A percentile compares a stretch with the other conserved stretches of the same genome.
Evolutionary conservation across 2,797 vertebrate species (phyloP).

Genomic region (Acanthurus tractus): DNA sequence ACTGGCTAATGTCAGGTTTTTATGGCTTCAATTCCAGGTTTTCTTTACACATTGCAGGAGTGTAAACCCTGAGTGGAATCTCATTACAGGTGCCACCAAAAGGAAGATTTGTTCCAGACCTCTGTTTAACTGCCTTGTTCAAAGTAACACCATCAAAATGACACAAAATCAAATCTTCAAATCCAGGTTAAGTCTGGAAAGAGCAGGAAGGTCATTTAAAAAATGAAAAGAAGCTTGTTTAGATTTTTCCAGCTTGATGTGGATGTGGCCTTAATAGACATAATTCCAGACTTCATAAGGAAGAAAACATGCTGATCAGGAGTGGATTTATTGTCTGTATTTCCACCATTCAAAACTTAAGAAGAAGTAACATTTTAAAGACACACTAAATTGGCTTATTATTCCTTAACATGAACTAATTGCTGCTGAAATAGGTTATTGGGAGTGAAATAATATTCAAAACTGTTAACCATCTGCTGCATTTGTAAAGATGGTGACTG

Average conservation of each 20-base stretch:
- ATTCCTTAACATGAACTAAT: too few relatives aligned
- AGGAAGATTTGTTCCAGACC: conserved; percentile 1
- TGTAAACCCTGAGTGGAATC: background rate
- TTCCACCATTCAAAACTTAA: too few relatives aligned
- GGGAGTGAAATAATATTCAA: too few relatives aligned
- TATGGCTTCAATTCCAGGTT: background rate
- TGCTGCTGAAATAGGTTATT: too few relatives aligned
- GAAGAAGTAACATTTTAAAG: too few relatives aligned
- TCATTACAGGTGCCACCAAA: background rate
- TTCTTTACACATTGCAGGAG: background rate
- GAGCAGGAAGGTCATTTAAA: background rate
- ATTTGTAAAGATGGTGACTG: background rate
- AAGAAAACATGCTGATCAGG: background rate
- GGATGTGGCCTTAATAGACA: background rate
- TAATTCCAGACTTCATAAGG: background rate
- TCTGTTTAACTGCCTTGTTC: background rate
- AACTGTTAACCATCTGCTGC: background rate
- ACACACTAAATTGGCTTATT: too few relatives aligned
- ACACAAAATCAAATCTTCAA: background rate
- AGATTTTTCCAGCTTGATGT: background rate
- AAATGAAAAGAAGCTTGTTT: background rate
- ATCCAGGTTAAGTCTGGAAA: background rate
- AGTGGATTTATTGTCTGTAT: background rate
- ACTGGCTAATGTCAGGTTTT: background rate
- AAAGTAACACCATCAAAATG: background rate